Evolutionary conservation across 2,888 invertebrate genomes (phyloP).

Genomic region (Sipunculus nudus): DNA sequence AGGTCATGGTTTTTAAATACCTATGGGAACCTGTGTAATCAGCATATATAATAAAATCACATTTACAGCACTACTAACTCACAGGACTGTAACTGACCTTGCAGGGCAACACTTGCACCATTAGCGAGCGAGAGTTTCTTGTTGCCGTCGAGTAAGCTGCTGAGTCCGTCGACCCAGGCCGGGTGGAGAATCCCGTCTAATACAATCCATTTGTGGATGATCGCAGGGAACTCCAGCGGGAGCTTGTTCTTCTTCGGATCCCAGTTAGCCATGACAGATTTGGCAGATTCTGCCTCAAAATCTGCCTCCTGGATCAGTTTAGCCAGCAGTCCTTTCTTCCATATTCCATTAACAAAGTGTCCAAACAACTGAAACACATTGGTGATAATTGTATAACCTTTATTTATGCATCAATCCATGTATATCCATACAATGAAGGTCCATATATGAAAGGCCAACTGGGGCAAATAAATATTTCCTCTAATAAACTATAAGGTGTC

Average conservation of each 20-base stretch:
- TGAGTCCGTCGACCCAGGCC: conserved; percentile 58
- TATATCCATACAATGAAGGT: too few species aligned
- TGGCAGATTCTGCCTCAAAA: conserved; percentile 51
- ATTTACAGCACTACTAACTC: background rate
- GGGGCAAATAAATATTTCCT: too few species aligned
- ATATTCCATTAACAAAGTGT: conserved; percentile 49
- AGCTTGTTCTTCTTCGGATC: conserved; percentile 45
- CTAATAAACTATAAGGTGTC: too few species aligned
- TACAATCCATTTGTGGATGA: conserved; percentile 45
- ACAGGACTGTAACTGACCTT: too few species aligned
- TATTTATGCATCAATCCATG: too few species aligned
- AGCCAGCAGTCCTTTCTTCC: conserved; percentile 56
- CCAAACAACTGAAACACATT: conserved; percentile 56
- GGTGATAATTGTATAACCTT: too few species aligned
- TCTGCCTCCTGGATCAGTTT: conserved; percentile 52
- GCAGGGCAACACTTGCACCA: conserved; percentile 48
- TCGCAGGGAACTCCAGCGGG: conserved; percentile 28
- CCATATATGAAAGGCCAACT: too few species aligned
- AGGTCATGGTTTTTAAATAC: too few species aligned
- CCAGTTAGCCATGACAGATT: conserved; percentile 42
- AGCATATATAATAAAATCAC: too few species aligned
- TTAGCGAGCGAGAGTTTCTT: conserved; percentile 52
- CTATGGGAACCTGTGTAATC: too few species aligned
- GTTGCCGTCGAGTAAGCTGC: conserved; percentile 54
- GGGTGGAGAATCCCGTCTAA: conserved; percentile 59